phyloP scores from a whole-genome alignment of 2,113 vertebrate species.

The Sigmodon hispidus region DNA sequence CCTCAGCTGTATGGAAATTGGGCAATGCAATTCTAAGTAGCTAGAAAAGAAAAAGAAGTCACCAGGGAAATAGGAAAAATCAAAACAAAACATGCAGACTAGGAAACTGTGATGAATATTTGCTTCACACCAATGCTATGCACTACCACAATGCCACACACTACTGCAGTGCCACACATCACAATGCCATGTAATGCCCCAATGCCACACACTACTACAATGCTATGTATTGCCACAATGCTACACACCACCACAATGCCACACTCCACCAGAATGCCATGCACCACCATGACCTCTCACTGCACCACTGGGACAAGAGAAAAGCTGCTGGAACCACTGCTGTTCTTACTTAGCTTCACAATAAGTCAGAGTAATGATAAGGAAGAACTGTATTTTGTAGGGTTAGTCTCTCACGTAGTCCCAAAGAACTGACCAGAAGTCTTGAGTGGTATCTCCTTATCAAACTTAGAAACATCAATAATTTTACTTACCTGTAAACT shows the following conservation, averaged over 20 bases:
- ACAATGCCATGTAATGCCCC: neutral
- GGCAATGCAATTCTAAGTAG: slow-evolving; percentile 40
- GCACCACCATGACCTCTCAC: neutral
- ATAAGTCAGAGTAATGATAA: neutral
- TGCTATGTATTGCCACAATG: too few relatives aligned
- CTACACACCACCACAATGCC: too few relatives aligned
- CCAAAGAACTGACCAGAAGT: neutral
- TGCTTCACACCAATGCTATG: neutral
- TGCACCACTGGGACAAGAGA: neutral
- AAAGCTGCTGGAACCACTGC: neutral
- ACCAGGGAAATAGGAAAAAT: slow-evolving; percentile 17
- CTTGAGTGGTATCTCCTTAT: neutral
- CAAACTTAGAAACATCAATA: neutral
- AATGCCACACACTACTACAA: neutral
- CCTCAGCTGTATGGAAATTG: slow-evolving; percentile 12
- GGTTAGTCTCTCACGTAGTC: neutral
- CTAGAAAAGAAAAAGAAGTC: neutral
- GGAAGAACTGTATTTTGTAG: neutral
- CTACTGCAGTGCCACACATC: neutral
- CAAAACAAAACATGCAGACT: neutral
- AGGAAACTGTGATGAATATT: neutral
- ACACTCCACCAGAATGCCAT: too few relatives aligned
- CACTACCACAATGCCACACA: neutral
- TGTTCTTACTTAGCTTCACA: neutral
- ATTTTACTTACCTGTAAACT: neutral